These are phyloP conservation scores for Lobophora halterata DNA, from an alignment of 2,888 invertebrate species.

Conservation along the genomic window DNA sequence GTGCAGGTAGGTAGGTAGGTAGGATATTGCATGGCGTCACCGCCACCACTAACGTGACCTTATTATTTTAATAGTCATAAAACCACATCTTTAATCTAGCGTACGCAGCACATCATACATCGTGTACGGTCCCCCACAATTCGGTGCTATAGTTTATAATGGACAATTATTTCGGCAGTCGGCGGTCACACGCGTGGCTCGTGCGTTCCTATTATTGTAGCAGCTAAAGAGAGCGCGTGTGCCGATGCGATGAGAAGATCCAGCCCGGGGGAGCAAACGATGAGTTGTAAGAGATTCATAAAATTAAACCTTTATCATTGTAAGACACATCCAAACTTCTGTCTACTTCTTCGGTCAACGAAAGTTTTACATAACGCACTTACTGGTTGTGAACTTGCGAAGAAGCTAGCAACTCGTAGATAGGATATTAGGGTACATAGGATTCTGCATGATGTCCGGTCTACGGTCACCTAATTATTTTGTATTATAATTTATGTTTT, in stretches of 20 bases:
- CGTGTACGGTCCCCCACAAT: slow-evolving; percentile 30
- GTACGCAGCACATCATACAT: slow-evolving; percentile 5
- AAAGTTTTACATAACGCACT: too few relatives aligned
- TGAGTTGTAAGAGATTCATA: slow-evolving; percentile 30
- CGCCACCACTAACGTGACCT: slow-evolving; percentile 40
- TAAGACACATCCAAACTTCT: too few relatives aligned
- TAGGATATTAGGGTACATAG: too few relatives aligned
- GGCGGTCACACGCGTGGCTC: slow-evolving; percentile 76
- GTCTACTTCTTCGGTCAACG: too few relatives aligned
- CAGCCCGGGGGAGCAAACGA: slow-evolving; percentile 24
- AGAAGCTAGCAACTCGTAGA: too few relatives aligned
- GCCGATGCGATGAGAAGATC: slow-evolving; percentile 34
- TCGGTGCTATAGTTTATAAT: slow-evolving; percentile 49
- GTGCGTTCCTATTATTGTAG: slow-evolving; percentile 62
- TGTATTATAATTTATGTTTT: too few relatives aligned
- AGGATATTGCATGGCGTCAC: too few relatives aligned
- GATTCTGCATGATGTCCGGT: too few relatives aligned
- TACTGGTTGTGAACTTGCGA: too few relatives aligned
- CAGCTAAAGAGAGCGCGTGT: slow-evolving; percentile 57
- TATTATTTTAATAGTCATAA: slow-evolving; percentile 30
- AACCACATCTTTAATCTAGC: slow-evolving; percentile 11
- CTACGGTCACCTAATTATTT: too few relatives aligned
- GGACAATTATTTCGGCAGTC: slow-evolving; percentile 78
- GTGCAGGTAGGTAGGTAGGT: too few relatives aligned
- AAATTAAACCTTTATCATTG: too few relatives aligned